phyloP scores from a whole-genome alignment of 2,113 vertebrate species.

The Leptodactylus fuscus region DNA sequence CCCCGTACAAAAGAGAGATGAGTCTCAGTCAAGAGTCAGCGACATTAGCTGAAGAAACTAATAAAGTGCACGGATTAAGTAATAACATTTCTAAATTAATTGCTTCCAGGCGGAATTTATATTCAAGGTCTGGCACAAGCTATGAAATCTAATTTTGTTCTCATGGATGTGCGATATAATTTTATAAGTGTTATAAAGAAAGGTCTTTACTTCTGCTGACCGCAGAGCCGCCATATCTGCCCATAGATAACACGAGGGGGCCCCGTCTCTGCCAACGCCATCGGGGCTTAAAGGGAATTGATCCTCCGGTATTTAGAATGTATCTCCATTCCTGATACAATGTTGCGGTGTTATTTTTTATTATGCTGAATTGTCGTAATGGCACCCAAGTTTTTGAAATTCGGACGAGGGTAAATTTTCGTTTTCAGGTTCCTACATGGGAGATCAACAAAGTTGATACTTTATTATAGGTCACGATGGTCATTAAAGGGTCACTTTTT shows the following conservation, averaged over 20 bases:
- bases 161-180: conserved; percentile 78
- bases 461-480: no score
- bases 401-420: no score
- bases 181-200: conserved; percentile 78
- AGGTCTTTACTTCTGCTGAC: conserved; percentile 73
- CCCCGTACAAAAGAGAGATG: conserved; percentile 53
- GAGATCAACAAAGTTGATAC: no score
- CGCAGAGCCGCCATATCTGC: conserved; percentile 73
- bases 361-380: background rate
- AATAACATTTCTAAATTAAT: conserved; percentile 60
- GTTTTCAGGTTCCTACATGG: no score
- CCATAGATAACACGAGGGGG: conserved; percentile 74
- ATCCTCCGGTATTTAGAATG: conserved; percentile 63
- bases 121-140: conserved; percentile 71
- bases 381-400: no score
- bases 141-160: conserved; percentile 80
- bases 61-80: conserved; percentile 59
- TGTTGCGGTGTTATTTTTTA: background rate
- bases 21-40: conserved; percentile 55
- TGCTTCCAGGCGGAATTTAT: conserved; percentile 60
- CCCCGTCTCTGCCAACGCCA: conserved; percentile 65
- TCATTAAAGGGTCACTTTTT: no score
- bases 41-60: conserved; percentile 54
- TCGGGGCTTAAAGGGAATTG: conserved; percentile 70
- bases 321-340: conserved; percentile 63